phyloP scores from a whole-genome alignment of 2,888 invertebrate genomes.

The Quadroppia sp. region DNA sequence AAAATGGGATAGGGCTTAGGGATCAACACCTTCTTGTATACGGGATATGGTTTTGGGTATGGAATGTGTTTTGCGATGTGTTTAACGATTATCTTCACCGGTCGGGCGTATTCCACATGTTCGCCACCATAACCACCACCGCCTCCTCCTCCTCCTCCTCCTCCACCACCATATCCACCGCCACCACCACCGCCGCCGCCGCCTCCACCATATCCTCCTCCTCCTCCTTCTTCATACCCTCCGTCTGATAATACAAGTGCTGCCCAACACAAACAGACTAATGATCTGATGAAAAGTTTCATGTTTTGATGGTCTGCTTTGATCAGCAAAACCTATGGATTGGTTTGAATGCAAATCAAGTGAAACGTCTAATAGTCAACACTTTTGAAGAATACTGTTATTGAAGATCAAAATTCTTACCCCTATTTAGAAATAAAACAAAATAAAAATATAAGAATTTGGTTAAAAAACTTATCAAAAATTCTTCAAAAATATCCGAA shows the following conservation, averaged over 20 bases:
- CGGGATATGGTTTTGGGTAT: conserved; percentile 48
- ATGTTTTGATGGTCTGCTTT: conserved; percentile 13
- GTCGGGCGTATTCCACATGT: conserved; percentile 44
- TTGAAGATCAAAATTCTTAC: not conserved
- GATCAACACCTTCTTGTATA: conserved; percentile 47
- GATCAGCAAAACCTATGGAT: conserved; percentile 7
- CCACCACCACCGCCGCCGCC: not conserved
- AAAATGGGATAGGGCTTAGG: conserved; percentile 46
- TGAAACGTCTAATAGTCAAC: not conserved
- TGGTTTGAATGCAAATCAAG: not conserved
- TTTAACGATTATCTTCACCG: conserved; percentile 46
- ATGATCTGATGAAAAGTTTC: not conserved
- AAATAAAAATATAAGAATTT: not conserved
- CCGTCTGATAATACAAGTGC: not conserved
- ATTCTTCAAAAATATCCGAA: not conserved
- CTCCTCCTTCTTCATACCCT: not conserved
- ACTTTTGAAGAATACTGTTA: not conserved
- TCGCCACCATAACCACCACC: conserved; percentile 16
- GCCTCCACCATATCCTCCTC: not conserved
- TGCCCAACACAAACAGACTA: not conserved
- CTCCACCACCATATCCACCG: conserved; percentile 4
- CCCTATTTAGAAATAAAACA: not conserved
- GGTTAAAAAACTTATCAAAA: not conserved
- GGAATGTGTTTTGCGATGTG: conserved; percentile 48
- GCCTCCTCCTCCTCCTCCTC: conserved; percentile 13